Evolutionary conservation across 2,797 vertebrate species (phyloP), one percentile per base, ranked within the genome.

Genomic region (Hirundo rustica): DNA sequence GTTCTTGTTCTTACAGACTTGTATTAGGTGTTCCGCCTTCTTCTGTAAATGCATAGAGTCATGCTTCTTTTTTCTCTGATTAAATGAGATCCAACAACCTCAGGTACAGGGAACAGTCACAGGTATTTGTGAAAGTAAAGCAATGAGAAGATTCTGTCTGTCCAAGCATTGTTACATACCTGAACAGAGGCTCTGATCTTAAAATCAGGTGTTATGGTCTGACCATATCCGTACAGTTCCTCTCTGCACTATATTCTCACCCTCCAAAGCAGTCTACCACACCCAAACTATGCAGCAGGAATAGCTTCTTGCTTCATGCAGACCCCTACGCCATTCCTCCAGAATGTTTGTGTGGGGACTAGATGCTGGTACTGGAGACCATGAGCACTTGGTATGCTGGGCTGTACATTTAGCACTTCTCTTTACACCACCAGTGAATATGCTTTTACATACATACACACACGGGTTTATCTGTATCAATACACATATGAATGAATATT

Each of bases 401-500:
- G 27, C 13, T 2, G 7, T 16, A 48, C 20, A 19, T 54, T 58
- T 42, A 75, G 51, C 13, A 67, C 7, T 73, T 48, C 40, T 38
- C 29, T 71, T 87, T 54, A 44, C 19, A 83, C 40, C 5, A 6
- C 36, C 48, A 60, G 3, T 25, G 25, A 85, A 44, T 50, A 21
- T 18, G 16, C 2, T 66, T 80, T 13, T 26, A 16, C 4, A 34
- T 5, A 34, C 3, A 74, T 0, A 71, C 2, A 32, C 1, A n/a
- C 38, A 38, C 38, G 1, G 6, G 44, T 68, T 48, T 64, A 74
- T 66, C 42, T 60, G 0, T 38, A 58, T 29, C 26, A 77, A 57
- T 57, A 73, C 13, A 51, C 3, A 34, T 17, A 30, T 7, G 20
- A 68, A 79, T 77, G 23, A 55, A 32, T 42, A 53, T 16, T 60